phyloP scores from a whole-genome alignment of 2,888 invertebrate genomes.

The Heliconius sara region DNA sequence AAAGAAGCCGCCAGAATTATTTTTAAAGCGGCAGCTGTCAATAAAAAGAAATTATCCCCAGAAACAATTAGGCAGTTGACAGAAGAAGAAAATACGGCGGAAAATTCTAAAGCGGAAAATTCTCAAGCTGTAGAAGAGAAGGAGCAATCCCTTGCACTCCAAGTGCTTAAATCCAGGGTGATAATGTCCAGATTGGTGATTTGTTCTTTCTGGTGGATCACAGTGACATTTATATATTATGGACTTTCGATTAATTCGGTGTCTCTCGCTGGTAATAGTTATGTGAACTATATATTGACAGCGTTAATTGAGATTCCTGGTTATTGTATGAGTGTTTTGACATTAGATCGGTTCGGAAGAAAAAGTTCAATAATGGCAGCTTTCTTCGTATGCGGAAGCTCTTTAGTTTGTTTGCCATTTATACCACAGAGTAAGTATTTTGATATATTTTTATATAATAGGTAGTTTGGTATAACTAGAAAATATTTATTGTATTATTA shows the following conservation, averaged over 20 bases:
- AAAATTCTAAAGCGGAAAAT: conserved; percentile 26
- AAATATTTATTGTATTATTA: not conserved
- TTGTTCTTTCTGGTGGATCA: conserved; percentile 92
- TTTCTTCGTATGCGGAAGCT: conserved; percentile 83
- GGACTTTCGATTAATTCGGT: conserved; percentile 91
- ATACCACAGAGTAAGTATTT: conserved; percentile 77
- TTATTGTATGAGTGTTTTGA: conserved; percentile 82
- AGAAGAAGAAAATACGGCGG: conserved; percentile 45
- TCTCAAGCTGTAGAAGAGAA: conserved; percentile 33
- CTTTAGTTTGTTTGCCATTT: conserved; percentile 84
- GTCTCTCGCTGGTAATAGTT: conserved; percentile 88
- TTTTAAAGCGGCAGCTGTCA: conserved; percentile 71
- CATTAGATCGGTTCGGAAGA: conserved; percentile 84
- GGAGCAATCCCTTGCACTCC: conserved; percentile 55
- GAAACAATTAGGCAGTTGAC: conserved; percentile 60
- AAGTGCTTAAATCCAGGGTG: conserved; percentile 71
- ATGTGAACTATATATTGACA: conserved; percentile 89
- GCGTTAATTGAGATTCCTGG: conserved; percentile 87
- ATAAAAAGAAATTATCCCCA: conserved; percentile 70
- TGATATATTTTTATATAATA: not conserved
- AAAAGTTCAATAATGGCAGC: conserved; percentile 83
- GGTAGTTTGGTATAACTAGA: not conserved
- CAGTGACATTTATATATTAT: conserved; percentile 91
- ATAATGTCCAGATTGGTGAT: conserved; percentile 82
- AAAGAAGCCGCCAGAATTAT: conserved; percentile 77